Base-by-base conservation (phyloP, 2,113 vertebrate species). In the Hypocryptadius cinnamomeus region DNA sequence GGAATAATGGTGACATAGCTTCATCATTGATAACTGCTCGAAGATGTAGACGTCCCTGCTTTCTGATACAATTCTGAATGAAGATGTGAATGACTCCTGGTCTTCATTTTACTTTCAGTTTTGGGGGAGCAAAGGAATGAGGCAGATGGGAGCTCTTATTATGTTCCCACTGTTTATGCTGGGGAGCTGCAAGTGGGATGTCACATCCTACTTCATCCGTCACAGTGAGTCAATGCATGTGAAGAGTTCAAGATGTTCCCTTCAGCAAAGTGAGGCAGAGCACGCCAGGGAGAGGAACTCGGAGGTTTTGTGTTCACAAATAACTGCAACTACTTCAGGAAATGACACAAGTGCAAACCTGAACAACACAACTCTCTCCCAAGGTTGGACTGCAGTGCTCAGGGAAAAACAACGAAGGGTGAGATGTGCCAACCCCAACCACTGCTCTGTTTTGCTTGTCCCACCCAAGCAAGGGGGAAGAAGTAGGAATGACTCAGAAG, bases 181-280 rank as follows among this genome's bases (percentile, higher is more conserved):
- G 89, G 79, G 84, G 80, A 94, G 48, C 73, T 79, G 83, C 81
- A 93, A 95, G 96, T 94, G 96, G 96, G 61, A 86, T 96, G 92
- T 69, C 93, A 93, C 96, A 96, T 95, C 95, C 94, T 89, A 89
- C 96, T 85, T 92, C 91, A 92, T 93, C 89, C 87, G 28, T 94
- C 91, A 90, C 79, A 86, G 73, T 94, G 85, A 93, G 90, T 91
- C 91, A 95, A 95, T 0, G 42, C 45, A 80, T 86, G 77, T 93
- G 90, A 95, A 78, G 94, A 96, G 93, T 94, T 95, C 87, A 96
- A 96, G 94, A 94, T 96, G 93, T 96, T 96, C 95, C 92, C 83
- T 95, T 91, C 94, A 88, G 93, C 85, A 91, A 66, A 80, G 90
- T 2, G 15, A 94, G 91, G 94, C 74, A 90, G 69, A 30, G n/a